Evolutionary conservation across 2,797 vertebrate genomes (phyloP).

Genomic region (Spondyliosoma cantharus): DNA sequence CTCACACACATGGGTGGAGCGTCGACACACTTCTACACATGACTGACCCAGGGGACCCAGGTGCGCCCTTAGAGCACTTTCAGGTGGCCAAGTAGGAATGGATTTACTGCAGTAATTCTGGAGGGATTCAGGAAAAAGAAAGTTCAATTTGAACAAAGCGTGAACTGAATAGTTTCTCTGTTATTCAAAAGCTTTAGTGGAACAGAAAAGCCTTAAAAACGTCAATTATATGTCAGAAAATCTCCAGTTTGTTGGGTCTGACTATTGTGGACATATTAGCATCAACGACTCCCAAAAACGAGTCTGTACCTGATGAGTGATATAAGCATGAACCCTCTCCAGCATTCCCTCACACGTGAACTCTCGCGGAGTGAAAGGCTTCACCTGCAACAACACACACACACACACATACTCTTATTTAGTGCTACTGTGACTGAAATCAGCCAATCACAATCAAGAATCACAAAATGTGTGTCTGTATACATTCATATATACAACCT

Average conservation of each 20-base stretch:
- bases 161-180: not conserved
- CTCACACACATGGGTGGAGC: conserved; percentile 77
- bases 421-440: not conserved
- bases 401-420: conserved; percentile 20
- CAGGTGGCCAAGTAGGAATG: conserved; percentile 74
- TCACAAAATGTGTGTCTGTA: not conserved
- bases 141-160: conserved; percentile 1
- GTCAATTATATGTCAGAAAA: too few species aligned
- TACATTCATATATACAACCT: conserved; percentile 60
- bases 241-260: not conserved
- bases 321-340: conserved; percentile 77
- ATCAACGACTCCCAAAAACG: too few species aligned
- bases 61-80: conserved; percentile 64
- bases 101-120: conserved; percentile 78
- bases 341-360: conserved; percentile 82
- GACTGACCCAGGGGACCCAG: conserved; percentile 79
- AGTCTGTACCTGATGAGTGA: conserved; percentile 79
- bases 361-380: conserved; percentile 78
- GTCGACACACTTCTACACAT: conserved; percentile 73
- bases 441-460: too few species aligned
- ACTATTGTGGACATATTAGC: too few species aligned
- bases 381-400: conserved; percentile 72
- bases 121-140: conserved; percentile 16
- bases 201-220: too few species aligned
- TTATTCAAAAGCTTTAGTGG: too few species aligned